Base-by-base conservation (phyloP, 1,140 invertebrate species). In the Zaprionus inermis region DNA sequence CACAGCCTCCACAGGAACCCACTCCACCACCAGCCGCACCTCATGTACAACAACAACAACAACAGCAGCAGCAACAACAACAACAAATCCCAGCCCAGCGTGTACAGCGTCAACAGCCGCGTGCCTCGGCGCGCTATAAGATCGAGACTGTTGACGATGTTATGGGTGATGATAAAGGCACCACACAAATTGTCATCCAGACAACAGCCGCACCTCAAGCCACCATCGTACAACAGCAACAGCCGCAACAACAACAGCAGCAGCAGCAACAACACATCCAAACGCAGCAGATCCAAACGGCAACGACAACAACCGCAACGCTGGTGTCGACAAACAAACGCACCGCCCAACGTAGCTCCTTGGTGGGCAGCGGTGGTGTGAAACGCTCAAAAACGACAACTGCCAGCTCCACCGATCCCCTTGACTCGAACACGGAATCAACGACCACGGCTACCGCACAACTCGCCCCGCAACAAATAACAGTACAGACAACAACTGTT, bases 111-210 rank as follows among this genome's bases (percentile, higher is more conserved):
- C 84, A 89, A 72, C 84, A 89, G 57, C 77, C 77, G 20, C 77
- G 81, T 41, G 34, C 84, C 34, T 74, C 84, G 16, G 80, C 84
- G 18, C 72, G 77, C 38, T 92, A 91, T 59, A 92, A 92, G 77
- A 89, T 92, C 30, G 92, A 92, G 56, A 91, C 91, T n/a, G 79
- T 91, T 52, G 92, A 92, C 22, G 92, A 92, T 73, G 83, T 81
- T 18, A 34, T 85, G 58, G 89, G 78, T 28, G 91, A 91, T 56
- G 79, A 89, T 12, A 86, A 92, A 68, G 85, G 81, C 36, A 86
- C 92, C 18, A 90, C 89, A 59, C 91, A 92, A 67, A 92, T 92
- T 51, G 91, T 92, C 36, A 91, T 92, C 56, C 91, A 92, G 69
- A 92, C 91, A 61, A 78, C 89, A 41, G 52, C 82, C 64, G 69